Base-by-base conservation (phyloP, 2,113 vertebrate genomes). In the Ictidomys tridecemlineatus region DNA sequence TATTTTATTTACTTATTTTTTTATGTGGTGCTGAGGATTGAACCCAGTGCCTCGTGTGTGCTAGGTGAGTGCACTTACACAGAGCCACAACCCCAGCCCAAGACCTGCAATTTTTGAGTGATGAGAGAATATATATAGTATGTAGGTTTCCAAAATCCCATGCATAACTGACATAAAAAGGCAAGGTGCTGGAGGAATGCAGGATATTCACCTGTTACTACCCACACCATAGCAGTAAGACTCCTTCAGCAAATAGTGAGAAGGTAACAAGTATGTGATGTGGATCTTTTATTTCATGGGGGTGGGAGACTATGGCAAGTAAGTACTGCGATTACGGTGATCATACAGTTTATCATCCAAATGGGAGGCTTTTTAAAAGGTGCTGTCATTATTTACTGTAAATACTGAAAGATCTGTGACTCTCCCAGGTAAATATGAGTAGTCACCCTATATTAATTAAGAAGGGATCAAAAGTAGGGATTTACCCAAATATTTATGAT, bases 51-150 rank as follows among this genome's bases (percentile, higher is more conserved):
- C 11, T 51, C 48, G 13, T 13, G 2, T 51, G 12, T 51, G 48
- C 12, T 51, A 51, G 48, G 48, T 51, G 48, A 51, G 48, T 51
- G 48, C 48, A 12, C 48, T 51, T 51, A 11, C 48, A 51, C 11
- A 12, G 48, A 51, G 48, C 48, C 48, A 51, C 48, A 51, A 51
- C 48, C 48, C 48, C 48, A 51, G 48, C 48, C 48, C 48, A 80
- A 67, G 77, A 92, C 91, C 69, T 13, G 39, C 14, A 86, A 87
- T 20, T 83, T 96, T 58, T 63, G 74, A 82, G 13, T 69, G 58
- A 90, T 17, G 56, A 79, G 32, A 87, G 61, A 73, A 45, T 12
- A 56, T 32, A 42, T 12, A 56, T 32, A 42, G 8, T 13, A 3
- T 1, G 3, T 65, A 67, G 74, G 3, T 84, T 56, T 94, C 82